Base-by-base conservation (phyloP, 2,888 invertebrate species). In the Morinoia aosen region DNA sequence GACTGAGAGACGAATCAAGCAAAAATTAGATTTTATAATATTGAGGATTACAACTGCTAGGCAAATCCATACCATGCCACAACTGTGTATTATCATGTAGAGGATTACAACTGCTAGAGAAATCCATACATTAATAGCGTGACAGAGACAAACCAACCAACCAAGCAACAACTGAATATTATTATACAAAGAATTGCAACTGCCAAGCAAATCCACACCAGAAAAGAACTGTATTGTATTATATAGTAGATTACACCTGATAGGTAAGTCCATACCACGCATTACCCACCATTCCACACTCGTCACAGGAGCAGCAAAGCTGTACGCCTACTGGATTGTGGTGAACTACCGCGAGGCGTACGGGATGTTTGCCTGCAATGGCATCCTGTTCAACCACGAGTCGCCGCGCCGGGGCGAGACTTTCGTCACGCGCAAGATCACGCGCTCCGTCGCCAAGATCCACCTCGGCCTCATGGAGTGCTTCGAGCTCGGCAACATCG, bases 401-500 rank as follows among this genome's bases (percentile, higher is more conserved):
- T 99, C 99, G 97, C 99, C 99, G 0, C 97, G 99, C 95, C 97
- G 99, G 97, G 99, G 99, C 25, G 99, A 99, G 97, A 99, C 99
- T 97, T 99, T 99, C 97, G 99, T 99, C 14, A 99, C 99, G 0
- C 98, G 99, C 96, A 99, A 99, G 97, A 99, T 99, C 96, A 99
- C 99, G 0, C 98, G 99, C 88, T 99, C 99, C 1, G 99, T 99
- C 56, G 99, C 99, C 16, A 99, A 99, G 98, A 99, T 99, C 97
- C 98, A 98, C 96, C 98, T 99, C 16, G 99, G 99, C 0, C 98
- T 99, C 96, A 98, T 99, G 97, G 98, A 99, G 96, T 98, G 97
- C 96, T 97, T 99, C 95, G 99, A 99, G 97, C 97, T 99, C 96
- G 99, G 99, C 40, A 99, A 99, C 97, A 97, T 99, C 97, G 99